Evolutionary conservation across 2,888 invertebrate genomes (phyloP).

Genomic region (Dromius quadrimaculatus): DNA sequence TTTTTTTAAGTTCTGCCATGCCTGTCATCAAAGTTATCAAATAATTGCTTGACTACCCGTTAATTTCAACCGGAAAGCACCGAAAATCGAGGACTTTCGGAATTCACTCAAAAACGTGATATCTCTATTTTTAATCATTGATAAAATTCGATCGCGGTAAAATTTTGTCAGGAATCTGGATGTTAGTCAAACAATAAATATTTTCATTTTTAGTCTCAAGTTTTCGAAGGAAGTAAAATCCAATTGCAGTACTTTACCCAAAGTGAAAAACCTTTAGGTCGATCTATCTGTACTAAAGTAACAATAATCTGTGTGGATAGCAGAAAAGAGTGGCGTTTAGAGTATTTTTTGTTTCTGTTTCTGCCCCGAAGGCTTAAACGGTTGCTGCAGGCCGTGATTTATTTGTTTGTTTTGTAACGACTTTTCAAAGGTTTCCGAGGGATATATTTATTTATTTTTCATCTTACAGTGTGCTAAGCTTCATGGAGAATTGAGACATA

Average conservation of each 20-base stretch:
- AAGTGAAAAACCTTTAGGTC: slow-evolving; percentile 6
- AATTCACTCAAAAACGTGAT: no score
- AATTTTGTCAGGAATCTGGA: no score
- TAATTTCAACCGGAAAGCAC: no score
- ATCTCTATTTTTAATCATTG: no score
- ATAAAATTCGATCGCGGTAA: no score
- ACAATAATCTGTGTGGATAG: slow-evolving; percentile 3
- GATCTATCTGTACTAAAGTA: slow-evolving; percentile 32
- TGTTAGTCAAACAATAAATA: no score
- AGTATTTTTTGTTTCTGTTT: slow-evolving; percentile 27
- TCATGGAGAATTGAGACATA: neutral
- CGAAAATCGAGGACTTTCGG: no score
- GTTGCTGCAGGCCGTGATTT: neutral
- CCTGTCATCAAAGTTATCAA: no score
- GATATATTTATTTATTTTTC: slow-evolving; percentile 21
- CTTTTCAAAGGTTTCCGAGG: neutral
- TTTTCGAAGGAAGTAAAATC: no score
- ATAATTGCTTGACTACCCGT: no score
- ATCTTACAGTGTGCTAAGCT: neutral
- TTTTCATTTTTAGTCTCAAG: no score
- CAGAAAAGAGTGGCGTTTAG: neutral
- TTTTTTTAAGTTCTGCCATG: no score
- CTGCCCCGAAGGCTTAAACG: slow-evolving; percentile 4
- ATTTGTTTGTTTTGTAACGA: slow-evolving; percentile 12
- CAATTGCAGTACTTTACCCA: slow-evolving; percentile 17